phyloP scores from a whole-genome alignment of 1,140 invertebrate genomes.

The Drosophila oshimai region DNA sequence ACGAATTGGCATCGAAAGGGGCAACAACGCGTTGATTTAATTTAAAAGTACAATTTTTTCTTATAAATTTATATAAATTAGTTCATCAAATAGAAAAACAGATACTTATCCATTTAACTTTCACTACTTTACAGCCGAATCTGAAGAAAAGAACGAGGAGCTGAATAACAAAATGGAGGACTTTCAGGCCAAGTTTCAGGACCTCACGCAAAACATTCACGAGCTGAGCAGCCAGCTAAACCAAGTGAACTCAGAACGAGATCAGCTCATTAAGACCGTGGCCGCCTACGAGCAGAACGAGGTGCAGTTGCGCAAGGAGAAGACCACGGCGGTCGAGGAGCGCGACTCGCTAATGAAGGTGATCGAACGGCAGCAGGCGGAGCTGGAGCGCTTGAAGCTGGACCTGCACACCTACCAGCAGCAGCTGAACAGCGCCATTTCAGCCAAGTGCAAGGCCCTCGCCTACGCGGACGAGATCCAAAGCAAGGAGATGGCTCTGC shows the following conservation, averaged over 20 bases:
- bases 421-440: slow-evolving; percentile 87
- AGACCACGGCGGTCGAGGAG: slow-evolving; percentile 87
- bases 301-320: slow-evolving; percentile 84
- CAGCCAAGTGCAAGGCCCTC: slow-evolving; percentile 92
- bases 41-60: too few species aligned
- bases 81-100: too few species aligned
- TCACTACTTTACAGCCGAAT: slow-evolving; percentile 68
- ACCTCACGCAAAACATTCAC: slow-evolving; percentile 85
- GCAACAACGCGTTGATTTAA: too few species aligned
- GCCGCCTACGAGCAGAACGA: slow-evolving; percentile 84
- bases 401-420: slow-evolving; percentile 86
- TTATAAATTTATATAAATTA: too few species aligned
- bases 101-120: background rate
- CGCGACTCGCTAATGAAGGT: slow-evolving; percentile 88
- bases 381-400: slow-evolving; percentile 87
- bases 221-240: slow-evolving; percentile 86
- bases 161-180: slow-evolving; percentile 86
- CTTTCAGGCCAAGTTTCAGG: slow-evolving; percentile 85
- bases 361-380: slow-evolving; percentile 87
- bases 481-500: slow-evolving; percentile 89
- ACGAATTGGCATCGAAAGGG: too few species aligned
- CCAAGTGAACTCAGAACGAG: slow-evolving; percentile 85
- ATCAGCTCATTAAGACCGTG: slow-evolving; percentile 85
- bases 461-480: slow-evolving; percentile 90
- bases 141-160: slow-evolving; percentile 85